Evolutionary conservation across 2,113 vertebrate genomes (phyloP).

Genomic region (Xerus inauris): DNA sequence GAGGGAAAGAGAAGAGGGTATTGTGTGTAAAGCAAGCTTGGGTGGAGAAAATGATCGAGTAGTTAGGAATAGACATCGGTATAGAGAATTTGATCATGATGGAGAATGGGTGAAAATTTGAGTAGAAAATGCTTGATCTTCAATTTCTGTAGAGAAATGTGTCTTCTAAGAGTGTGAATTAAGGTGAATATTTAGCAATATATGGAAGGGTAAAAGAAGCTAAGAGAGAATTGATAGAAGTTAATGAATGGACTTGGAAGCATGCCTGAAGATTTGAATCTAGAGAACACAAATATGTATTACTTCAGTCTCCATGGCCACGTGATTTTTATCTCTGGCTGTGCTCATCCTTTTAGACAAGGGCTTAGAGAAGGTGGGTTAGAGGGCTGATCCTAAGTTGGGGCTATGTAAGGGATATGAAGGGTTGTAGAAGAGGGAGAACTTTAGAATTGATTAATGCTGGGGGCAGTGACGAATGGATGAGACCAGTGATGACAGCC

Average conservation of each 20-base stretch:
- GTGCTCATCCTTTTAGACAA: background rate
- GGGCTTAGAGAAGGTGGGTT: background rate
- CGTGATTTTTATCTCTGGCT: background rate
- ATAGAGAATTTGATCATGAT: background rate
- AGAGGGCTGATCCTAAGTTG: background rate
- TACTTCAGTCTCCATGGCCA: too few relatives aligned
- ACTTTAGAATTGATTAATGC: background rate
- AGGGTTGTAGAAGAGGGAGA: background rate
- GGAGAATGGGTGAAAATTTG: background rate
- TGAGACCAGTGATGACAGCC: background rate
- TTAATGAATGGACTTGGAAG: background rate
- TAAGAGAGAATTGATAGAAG: background rate
- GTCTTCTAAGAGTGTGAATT: background rate
- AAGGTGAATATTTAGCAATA: background rate
- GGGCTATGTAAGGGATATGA: background rate
- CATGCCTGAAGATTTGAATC: background rate
- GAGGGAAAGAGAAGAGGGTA: background rate
- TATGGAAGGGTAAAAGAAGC: background rate
- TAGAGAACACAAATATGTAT: rapidly evolving
- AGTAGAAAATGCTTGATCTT: background rate
- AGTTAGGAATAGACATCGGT: background rate
- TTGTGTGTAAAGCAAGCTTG: background rate
- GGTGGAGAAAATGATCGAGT: background rate
- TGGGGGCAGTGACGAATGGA: too few relatives aligned
- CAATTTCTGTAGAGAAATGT: background rate